These are phyloP conservation scores for Etheostoma perlongum DNA, from an alignment of 2,797 vertebrate species.

Conservation along the genomic window DNA sequence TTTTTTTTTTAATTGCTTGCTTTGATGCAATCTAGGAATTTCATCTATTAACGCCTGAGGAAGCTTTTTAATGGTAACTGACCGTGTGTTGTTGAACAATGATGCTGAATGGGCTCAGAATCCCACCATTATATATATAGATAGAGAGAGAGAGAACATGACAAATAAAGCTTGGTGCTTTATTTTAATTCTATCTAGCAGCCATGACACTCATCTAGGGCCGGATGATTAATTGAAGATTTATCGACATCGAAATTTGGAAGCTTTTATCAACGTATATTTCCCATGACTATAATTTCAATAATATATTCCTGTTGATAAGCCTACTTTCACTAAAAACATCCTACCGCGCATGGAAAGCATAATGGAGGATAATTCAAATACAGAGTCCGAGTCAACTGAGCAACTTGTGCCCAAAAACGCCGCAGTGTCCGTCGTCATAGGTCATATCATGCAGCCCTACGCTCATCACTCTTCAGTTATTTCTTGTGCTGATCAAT, in stretches of 20 bases:
- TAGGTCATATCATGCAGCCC: no score
- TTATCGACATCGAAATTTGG: no score
- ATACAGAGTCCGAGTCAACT: no score
- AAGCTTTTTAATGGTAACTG: constrained; percentile 49
- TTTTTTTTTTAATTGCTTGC: constrained; percentile 60
- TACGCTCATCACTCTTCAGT: background rate
- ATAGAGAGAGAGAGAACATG: constrained; percentile 25
- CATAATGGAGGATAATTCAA: no score
- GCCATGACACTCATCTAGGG: background rate
- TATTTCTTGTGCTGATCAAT: constrained; percentile 17
- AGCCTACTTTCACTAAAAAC: no score
- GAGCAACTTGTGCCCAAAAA: no score
- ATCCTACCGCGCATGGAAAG: no score
- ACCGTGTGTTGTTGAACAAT: constrained; percentile 43
- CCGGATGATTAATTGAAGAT: no score
- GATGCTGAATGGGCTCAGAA: constrained; percentile 23
- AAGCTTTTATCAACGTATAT: no score
- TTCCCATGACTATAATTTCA: no score
- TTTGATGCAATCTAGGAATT: constrained; percentile 74
- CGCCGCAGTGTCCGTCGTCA: no score
- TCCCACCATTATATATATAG: constrained; percentile 14
- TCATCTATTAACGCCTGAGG: constrained; percentile 67
- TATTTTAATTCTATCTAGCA: constrained; percentile 19
- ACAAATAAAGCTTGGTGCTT: constrained; percentile 4
- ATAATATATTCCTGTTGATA: no score